Evolutionary conservation across 2,888 invertebrate species (phyloP), one percentile per base, ranked within the genome.

Genomic region (Adineta ricciae): DNA sequence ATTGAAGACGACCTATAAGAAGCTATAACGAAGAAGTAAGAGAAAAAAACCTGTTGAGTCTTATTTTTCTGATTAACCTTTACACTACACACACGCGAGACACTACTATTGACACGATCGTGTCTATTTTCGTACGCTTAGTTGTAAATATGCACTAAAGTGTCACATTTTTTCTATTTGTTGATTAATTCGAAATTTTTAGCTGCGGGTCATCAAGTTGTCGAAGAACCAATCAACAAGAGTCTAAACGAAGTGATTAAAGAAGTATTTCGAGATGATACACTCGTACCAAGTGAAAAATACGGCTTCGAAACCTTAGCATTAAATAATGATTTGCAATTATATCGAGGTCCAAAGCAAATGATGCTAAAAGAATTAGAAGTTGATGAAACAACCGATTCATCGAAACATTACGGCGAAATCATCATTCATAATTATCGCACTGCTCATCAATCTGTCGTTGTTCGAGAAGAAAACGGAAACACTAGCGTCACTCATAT

Each of bases 291-390:
- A 7, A 78, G 8, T n/a, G 78, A 78, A n/a, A 7, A 78, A 41
- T 41, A 41, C n/a, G 78, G 78, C 2, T 78, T 78, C 41, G 78
- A 78, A 24, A 78, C 78, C 38, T 78, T 78, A n/a, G 78, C 24
- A 78, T 78, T 78, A 41, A 78, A 78, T 78, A 41, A 41, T n/a
- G 78, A 78, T 41, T 24, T 78, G 24, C 41, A 41, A 78, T 78
- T 78, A 78, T 78, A 41, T 78, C 78, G 78, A 41, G 78, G 78
- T 3, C 78, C 78, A 78, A 78, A 78, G 41, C 38, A 78, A 41
- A n/a, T 78, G 78, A 78, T 78, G 78, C n/a, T 78, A 24, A 41
- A 78, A n/a, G 78, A 78, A 41, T 78, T 78, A 78, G 78, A 78
- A 78, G 8, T 38, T 2, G 78, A 78, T 78, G 78, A 78, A 78